Conservation (phyloP, 1,140 invertebrate genomes). For the Nasonia giraulti region DNA sequence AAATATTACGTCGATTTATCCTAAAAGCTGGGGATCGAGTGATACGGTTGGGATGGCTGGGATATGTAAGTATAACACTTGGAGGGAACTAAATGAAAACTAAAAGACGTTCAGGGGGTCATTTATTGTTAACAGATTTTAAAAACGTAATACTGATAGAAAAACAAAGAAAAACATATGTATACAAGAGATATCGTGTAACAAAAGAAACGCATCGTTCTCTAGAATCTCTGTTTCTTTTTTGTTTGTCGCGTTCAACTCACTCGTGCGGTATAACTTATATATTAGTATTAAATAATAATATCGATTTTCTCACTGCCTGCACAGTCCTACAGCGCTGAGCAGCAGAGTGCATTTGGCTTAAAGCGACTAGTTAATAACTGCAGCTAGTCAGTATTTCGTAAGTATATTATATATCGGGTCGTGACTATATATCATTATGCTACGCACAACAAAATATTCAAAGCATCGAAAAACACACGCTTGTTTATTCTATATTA, state of each 20-base stretch:
- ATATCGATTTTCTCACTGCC: slow-evolving; percentile 22
- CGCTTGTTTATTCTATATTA: background rate
- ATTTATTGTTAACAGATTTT: slow-evolving; percentile 48
- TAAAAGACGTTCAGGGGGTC: slow-evolving; percentile 57
- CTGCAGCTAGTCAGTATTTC: background rate
- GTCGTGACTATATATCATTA: background rate
- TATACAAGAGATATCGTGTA: slow-evolving; percentile 34
- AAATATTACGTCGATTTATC: slow-evolving; percentile 24
- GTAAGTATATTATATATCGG: background rate
- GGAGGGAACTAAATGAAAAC: slow-evolving; percentile 52
- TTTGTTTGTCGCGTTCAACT: slow-evolving; percentile 6
- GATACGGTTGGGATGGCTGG: background rate
- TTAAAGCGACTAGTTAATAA: slow-evolving; percentile 32
- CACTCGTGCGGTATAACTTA: background rate
- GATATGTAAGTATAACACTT: too few relatives aligned
- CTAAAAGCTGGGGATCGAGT: slow-evolving; percentile 37
- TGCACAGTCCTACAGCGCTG: background rate
- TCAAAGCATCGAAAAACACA: slow-evolving; percentile 5
- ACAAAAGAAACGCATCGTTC: slow-evolving; percentile 18
- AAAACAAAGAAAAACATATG: slow-evolving; percentile 41
- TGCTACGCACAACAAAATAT: background rate
- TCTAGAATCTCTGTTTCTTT: background rate
- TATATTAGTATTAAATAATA: slow-evolving; percentile 9
- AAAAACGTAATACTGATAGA: slow-evolving; percentile 34
- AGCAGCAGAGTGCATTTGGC: slow-evolving; percentile 32